phyloP scores from a whole-genome alignment of 1,140 invertebrate species.

The Conus betulinus region DNA sequence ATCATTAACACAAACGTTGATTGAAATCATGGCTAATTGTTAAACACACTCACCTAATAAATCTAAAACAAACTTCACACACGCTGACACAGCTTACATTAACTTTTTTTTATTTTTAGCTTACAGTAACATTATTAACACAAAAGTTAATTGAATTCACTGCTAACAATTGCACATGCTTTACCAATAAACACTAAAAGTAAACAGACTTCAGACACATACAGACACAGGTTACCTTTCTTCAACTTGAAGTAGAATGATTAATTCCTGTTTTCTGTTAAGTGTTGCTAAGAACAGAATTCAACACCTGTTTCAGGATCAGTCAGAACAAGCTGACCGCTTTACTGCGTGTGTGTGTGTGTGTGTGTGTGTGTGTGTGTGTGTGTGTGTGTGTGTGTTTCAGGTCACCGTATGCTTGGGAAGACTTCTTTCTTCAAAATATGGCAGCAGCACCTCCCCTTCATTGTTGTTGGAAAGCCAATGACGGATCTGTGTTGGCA shows the following conservation, averaged over 20 bases:
- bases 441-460: slow-evolving; percentile 39
- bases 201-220: background rate
- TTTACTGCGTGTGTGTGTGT: slow-evolving; percentile 20
- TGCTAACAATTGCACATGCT: background rate
- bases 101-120: no score
- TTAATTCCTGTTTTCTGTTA: background rate
- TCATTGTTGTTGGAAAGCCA: slow-evolving; percentile 40
- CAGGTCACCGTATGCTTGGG: background rate
- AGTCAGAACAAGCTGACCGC: slow-evolving; percentile 41
- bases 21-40: no score
- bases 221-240: background rate
- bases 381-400: background rate
- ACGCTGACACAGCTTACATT: no score
- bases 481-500: slow-evolving; percentile 53
- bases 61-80: no score
- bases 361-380: no score
- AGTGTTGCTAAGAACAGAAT: no score
- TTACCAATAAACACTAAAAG: background rate
- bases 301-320: slow-evolving; percentile 26
- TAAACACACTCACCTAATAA: no score
- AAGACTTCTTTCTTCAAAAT: slow-evolving; percentile 21
- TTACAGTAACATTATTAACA: background rate
- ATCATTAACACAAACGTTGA: no score
- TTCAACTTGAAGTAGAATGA: background rate
- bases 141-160: background rate